Evolutionary conservation across 2,888 invertebrate genomes (phyloP), one percentile per base, ranked within the genome.

Genomic region (Dione juno): DNA sequence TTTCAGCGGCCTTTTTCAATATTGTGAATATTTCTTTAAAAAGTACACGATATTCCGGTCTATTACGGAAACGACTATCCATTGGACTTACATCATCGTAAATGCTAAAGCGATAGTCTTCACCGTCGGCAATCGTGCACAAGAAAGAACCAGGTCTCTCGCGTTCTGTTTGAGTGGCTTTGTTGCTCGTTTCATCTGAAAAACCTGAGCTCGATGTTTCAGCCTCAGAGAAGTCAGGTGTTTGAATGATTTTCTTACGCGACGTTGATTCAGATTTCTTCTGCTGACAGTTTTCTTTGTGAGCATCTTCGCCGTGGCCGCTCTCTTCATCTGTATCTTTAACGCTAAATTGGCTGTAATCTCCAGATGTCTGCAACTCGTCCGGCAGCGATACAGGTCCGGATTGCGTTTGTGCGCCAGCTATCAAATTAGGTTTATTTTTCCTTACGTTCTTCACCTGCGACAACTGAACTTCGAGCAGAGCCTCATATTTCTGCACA

Each of bases 181-280:
- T 97, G 85, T 96, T 97, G 85, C 96, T 96, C 1, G 96, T 97
- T 85, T 97, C 97, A 81, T 97, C 97, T 0, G 96, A 95, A 84
- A 96, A 97, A 11, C 96, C 97, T 0, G 97, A 97, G 16, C 97
- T 97, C 28, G 96, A 96, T 0, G 97, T 97, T 85, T 97, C 97
- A 1, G 97, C 96, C 85, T 97, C 97, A 0, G 97, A 97, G 81
- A 97, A 97, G 84, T 97, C 97, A 0, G 97, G 97, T 1, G 97
- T 97, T 76, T 95, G 95, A 14, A 96, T 96, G 79, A 94, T 94
- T 75, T 93, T 93, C 86, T 94, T 94, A 66, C 94, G 86, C 14
- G 86, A 90, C 19, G 84, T 85, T 13, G 88, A 77, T 70, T 89
- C 90, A 43, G 79, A 80, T 75, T 92, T 91, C 81, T 94, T 94